Evolutionary conservation across 2,797 vertebrate species (phyloP).

Genomic region (Pangasius larnaudii): DNA sequence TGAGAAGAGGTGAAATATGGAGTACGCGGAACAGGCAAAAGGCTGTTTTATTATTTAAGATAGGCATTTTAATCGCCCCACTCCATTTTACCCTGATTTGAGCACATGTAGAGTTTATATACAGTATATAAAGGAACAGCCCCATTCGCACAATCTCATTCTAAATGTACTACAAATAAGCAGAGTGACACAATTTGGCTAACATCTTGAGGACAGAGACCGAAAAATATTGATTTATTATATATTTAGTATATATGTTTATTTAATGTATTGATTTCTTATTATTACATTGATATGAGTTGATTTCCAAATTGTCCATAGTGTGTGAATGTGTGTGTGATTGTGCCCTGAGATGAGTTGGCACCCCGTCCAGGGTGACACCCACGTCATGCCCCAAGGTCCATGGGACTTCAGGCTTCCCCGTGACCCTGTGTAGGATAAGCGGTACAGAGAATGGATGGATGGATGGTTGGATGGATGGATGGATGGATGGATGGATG

Average conservation of each 20-base stretch:
- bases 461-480: no score
- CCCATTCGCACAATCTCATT: neutral
- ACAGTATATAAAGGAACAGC: neutral
- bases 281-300: neutral
- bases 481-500: no score
- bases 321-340: no score
- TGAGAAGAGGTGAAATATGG: slow-evolving; percentile 46
- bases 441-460: no score
- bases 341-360: no score
- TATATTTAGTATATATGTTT: neutral
- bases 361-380: no score
- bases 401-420: no score
- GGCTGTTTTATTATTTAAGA: neutral
- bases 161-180: neutral
- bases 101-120: slow-evolving; percentile 11
- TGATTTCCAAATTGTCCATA: no score
- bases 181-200: neutral
- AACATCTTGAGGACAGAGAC: neutral
- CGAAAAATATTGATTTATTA: neutral
- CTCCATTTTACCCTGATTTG: neutral
- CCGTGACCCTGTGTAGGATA: no score
- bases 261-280: neutral
- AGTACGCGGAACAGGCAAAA: slow-evolving; percentile 9
- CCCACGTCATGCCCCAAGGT: no score
- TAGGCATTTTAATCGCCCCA: neutral